Evolutionary conservation across 2,888 invertebrate species (phyloP).

Genomic region (Pantelozetes paolii): DNA sequence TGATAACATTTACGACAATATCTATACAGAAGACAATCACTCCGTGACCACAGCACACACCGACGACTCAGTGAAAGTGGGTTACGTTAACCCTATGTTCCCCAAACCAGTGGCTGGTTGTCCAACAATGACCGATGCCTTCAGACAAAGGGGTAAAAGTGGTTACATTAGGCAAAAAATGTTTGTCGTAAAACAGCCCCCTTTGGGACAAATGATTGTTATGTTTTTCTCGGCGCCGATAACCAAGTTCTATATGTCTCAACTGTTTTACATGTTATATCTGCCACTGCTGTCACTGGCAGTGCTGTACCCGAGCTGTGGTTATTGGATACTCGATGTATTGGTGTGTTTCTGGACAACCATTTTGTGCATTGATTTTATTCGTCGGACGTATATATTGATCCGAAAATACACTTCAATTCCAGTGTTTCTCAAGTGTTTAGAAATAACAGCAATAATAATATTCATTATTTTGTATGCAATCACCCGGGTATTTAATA

Average conservation of each 20-base stretch:
- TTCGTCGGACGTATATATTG: constrained; percentile 43
- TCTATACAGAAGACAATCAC: neutral
- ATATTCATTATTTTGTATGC: constrained; percentile 50
- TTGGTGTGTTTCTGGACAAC: constrained; percentile 50
- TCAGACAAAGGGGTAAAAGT: neutral
- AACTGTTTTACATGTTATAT: constrained; percentile 50
- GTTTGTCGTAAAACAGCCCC: constrained; percentile 48
- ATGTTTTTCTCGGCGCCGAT: constrained; percentile 54
- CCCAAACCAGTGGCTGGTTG: neutral
- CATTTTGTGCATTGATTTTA: constrained; percentile 44
- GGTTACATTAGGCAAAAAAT: constrained; percentile 18
- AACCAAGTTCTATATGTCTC: constrained; percentile 54
- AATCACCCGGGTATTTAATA: constrained; percentile 50
- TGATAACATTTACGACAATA: constrained; percentile 37
- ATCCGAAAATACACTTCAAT: constrained; percentile 48
- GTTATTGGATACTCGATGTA: constrained; percentile 51
- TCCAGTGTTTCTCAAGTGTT: constrained; percentile 47
- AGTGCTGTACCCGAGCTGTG: constrained; percentile 53
- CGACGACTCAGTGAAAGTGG: neutral
- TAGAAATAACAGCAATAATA: constrained; percentile 49
- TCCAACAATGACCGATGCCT: neutral
- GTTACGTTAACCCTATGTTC: neutral
- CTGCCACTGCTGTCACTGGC: constrained; percentile 49
- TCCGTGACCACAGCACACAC: neutral
- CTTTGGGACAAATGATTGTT: constrained; percentile 49